Base-by-base conservation (phyloP, 2,888 invertebrate genomes). In the Chorisops tibialis region DNA sequence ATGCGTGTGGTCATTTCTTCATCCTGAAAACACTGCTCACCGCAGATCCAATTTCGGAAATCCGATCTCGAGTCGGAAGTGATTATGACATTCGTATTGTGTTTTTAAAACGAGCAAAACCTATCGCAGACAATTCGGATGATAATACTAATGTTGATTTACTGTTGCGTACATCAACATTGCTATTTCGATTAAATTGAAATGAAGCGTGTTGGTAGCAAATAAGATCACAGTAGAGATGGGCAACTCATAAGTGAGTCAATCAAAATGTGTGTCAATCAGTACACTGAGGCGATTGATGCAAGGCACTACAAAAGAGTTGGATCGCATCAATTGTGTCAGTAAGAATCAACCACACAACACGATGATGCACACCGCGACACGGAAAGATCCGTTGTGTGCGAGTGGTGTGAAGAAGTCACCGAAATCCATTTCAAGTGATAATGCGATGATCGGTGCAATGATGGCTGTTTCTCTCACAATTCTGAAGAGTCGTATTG, bases 21-120 rank as follows among this genome's bases (percentile, higher is more conserved):
- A 84, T 86, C 59, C 75, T 96, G 59, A 87, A 86, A 43, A 77
- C 82, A 9, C 77, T 96, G 62, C 76, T 93, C 68, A 83, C 82
- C 59, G 87, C 89, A 70, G 1, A 87, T 90, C 72, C 84, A 84
- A 69, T 79, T 96, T 68, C 85, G 88, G 72, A 88, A 86, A 71
- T 87, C 90, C 1, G 91, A 90, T 1, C 85, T 88, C 0, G 89
- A 91, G 68, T 88, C 91, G 48, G 90, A 89, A 78, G 79, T 96
- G 54, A 81, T 87, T 47, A 79, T 95, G 79, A 88, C 91, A 0
- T 79, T 94, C 74, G 85, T 87, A 65, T 79, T 96, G 62, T 69
- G 74, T 35, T 79, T 16, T 65, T 79, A 3, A 75, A 76, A 56
- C 70, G 70, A 1, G 70, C 71, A 1, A 73, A 74, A 24, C 63